A percentile compares a stretch with the other conserved stretches of the same genome.
Evolutionary conservation across 64 coral and sea anemone species (phyloP).

Genomic region (Pocillopora verrucosa): DNA sequence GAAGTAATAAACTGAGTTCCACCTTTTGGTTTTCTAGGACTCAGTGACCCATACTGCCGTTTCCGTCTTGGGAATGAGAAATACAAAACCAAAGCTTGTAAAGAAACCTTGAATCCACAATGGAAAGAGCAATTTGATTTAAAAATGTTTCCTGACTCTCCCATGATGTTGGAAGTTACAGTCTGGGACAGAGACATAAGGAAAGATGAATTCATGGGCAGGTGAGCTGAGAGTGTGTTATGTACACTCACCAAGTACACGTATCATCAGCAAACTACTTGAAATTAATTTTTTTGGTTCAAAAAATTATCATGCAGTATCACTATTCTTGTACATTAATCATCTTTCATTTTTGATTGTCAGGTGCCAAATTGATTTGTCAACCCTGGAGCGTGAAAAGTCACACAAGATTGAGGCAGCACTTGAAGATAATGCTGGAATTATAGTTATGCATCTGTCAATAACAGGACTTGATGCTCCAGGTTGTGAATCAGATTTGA

Average conservation of each 20-base stretch:
- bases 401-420: slow-evolving; percentile 96
- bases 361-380: slow-evolving; percentile 93
- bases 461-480: slow-evolving; percentile 84
- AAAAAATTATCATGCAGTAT: neutral
- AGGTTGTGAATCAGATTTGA: slow-evolving; percentile 88
- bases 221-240: slow-evolving; percentile 22
- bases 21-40: slow-evolving; percentile 56
- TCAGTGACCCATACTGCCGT: slow-evolving; percentile 96
- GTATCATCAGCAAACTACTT: neutral
- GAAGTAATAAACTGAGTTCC: too few relatives aligned
- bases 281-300: neutral
- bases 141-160: slow-evolving; percentile 88
- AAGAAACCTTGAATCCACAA: slow-evolving; percentile 91
- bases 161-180: slow-evolving; percentile 86
- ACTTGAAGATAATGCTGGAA: slow-evolving; percentile 95
- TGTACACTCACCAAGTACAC: neutral
- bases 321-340: neutral
- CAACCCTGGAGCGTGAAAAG: slow-evolving; percentile 77
- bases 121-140: slow-evolving; percentile 99
- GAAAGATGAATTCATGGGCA: slow-evolving; percentile 99
- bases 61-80: slow-evolving; percentile 98
- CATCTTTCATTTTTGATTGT: neutral
- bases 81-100: slow-evolving; percentile 96
- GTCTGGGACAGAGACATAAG: slow-evolving; percentile 97
- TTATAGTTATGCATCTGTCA: slow-evolving; percentile 81